These are phyloP conservation scores for Artibeus jamaicensis DNA, from an alignment of 2,797 vertebrate genomes.

Conservation along the genomic window DNA sequence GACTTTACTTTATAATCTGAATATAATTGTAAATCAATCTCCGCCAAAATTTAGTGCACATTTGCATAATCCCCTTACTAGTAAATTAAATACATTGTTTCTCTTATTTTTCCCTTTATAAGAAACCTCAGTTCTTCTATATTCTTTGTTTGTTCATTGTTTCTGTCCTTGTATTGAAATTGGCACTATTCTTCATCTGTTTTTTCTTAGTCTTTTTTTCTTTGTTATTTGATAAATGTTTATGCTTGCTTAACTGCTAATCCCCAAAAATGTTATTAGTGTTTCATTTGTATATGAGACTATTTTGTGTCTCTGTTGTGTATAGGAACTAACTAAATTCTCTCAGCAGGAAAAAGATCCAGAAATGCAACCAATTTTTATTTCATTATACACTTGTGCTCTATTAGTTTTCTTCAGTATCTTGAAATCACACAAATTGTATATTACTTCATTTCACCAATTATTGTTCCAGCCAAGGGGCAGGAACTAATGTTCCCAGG, in stretches of 20 bases:
- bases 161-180: slow-evolving; percentile 11
- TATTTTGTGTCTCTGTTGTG: slow-evolving; percentile 24
- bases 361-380: neutral
- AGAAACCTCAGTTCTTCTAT: neutral
- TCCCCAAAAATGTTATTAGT: neutral
- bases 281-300: slow-evolving; percentile 36
- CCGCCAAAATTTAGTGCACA: neutral
- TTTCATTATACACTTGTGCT: slow-evolving; percentile 32
- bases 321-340: neutral
- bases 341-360: slow-evolving; percentile 1
- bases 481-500: neutral
- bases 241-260: slow-evolving; percentile 34
- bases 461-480: neutral
- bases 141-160: neutral
- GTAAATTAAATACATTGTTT: neutral
- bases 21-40: neutral
- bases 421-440: neutral
- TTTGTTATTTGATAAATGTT: slow-evolving; percentile 40
- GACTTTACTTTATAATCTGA: neutral
- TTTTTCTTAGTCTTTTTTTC: slow-evolving; percentile 47
- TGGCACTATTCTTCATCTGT: slow-evolving; percentile 36
- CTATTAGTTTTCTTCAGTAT: neutral
- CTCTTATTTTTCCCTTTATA: neutral
- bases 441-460: neutral
- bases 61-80: slow-evolving; percentile 7